These are phyloP conservation scores for Tupaia tana DNA, from an alignment of 2,113 vertebrate species.

Conservation along the genomic window DNA sequence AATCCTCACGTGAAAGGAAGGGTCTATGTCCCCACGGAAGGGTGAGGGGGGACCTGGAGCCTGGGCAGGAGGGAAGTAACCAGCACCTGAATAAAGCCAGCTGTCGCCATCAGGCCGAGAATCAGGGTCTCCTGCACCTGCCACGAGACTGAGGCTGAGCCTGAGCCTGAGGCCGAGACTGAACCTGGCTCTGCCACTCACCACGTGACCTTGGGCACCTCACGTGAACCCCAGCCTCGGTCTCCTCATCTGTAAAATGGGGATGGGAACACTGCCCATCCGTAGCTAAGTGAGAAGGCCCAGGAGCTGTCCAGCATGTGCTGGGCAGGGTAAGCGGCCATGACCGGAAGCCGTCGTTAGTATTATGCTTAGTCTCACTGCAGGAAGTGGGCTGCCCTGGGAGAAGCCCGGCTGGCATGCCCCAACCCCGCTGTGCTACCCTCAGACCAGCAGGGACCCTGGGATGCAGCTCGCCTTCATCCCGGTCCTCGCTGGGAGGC, in stretches of 20 bases:
- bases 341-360: background rate
- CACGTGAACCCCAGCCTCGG: background rate
- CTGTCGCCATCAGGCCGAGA: fast-evolving
- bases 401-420: background rate
- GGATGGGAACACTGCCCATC: background rate
- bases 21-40: background rate
- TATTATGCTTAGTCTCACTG: background rate
- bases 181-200: background rate
- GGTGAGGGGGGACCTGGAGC: background rate
- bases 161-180: background rate
- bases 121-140: background rate
- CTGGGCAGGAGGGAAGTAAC: background rate
- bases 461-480: no score
- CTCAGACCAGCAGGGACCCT: no score
- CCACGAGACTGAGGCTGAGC: background rate
- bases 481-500: no score
- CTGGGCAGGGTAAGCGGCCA: fast-evolving
- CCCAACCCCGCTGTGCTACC: no score
- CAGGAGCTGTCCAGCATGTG: background rate
- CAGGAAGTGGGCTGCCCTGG: background rate
- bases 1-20: background rate
- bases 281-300: background rate
- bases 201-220: no score
- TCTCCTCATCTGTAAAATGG: background rate
- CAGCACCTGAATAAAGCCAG: background rate